Evolutionary conservation across 2,797 vertebrate species (phyloP).

Genomic region (Sternarchorhynchus goeldii): DNA sequence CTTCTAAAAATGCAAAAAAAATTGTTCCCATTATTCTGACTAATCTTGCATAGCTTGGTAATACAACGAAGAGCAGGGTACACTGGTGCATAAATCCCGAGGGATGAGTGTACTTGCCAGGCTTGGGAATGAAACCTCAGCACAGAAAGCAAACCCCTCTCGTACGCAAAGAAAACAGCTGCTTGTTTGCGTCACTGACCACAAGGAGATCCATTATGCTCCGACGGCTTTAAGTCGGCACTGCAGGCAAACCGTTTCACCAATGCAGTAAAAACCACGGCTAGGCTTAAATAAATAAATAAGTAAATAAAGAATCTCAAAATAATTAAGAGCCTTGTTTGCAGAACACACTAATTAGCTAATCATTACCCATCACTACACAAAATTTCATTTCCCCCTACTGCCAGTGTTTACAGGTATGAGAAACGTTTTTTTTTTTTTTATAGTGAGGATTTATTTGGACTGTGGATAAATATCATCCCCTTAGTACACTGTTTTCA

Average conservation of each 20-base stretch:
- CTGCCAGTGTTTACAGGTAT: neutral
- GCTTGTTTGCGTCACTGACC: constrained; percentile 35
- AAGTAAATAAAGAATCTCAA: neutral
- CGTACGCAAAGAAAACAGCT: constrained; percentile 46
- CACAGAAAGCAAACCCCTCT: constrained; percentile 40
- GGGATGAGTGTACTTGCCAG: constrained; percentile 51
- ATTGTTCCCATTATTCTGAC: neutral
- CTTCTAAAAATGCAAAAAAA: neutral
- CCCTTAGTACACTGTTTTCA: constrained; percentile 22
- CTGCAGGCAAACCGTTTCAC: neutral
- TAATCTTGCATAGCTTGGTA: neutral
- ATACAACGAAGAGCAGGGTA: constrained; percentile 60
- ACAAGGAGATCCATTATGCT: constrained; percentile 4
- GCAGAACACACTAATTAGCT: neutral
- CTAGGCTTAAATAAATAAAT: neutral
- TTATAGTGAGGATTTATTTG: neutral
- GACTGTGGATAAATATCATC: neutral
- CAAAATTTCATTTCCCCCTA: too few relatives aligned
- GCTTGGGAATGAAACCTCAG: constrained; percentile 30
- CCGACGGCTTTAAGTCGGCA: neutral
- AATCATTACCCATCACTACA: too few relatives aligned
- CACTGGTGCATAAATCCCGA: constrained; percentile 52
- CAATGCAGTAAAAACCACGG: neutral
- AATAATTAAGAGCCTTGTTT: neutral
- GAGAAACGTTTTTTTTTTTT: neutral